Base-by-base conservation (phyloP, 2,888 invertebrate genomes). In the Amiota minor region DNA sequence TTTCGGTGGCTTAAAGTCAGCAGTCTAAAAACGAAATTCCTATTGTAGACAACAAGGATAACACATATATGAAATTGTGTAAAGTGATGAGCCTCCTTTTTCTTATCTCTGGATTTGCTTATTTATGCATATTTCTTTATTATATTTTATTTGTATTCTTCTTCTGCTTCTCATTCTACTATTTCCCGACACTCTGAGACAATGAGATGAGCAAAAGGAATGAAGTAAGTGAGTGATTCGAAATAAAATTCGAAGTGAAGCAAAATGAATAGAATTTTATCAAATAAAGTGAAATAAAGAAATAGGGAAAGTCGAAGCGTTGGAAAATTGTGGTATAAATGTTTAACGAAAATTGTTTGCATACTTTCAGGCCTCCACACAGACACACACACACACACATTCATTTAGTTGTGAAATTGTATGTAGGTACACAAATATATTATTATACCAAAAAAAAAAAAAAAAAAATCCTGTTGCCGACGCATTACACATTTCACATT, bases 291-390 rank as follows among this genome's bases (percentile, higher is more conserved):
- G 18, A 55, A 16, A 55, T 70, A 70, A 73, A 69, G 35, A 65
- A 72, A 69, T 46, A n/a, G n/a, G 12, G 1, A 53, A 53, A 12
- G 12, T 1, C 53, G 16, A 23, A 14, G 35, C 35, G 35, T 35
- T 35, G 35, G 35, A 35, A 47, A 64, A 70, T 65, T 47, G 49
- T 14, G 50, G 49, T 18, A 59, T 56, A 64, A 71, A 73, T 70
- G 35, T 9, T 71, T 53, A 10, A 53, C 70, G 18, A 9, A 76
- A 76, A 72, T 72, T 56, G 73, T 71, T 75, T 55, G 68, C 78
- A 81, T 81, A 77, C 72, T 78, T 80, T 71, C 61, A 72, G 81
- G 76, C 76, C n/a, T 11, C 20, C 16, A 59, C 20, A 18, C 56
- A 50, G 3, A 50, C 50, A n/a, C 50, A 50, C 50, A n/a, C 50